phyloP scores from a whole-genome alignment of 1,140 invertebrate genomes.

The Leptonema lineaticorne region DNA sequence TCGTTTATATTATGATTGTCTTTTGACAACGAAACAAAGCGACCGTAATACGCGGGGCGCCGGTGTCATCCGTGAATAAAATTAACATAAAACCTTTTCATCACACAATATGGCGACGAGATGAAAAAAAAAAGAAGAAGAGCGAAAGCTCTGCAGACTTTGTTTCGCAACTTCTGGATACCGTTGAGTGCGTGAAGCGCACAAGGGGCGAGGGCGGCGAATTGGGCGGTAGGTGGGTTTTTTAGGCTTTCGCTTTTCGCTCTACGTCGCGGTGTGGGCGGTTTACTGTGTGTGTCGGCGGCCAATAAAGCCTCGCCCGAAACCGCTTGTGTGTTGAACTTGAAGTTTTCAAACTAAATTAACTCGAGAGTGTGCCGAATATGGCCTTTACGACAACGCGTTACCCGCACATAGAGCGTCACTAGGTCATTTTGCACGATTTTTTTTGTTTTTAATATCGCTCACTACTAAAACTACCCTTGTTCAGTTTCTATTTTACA shows the following conservation, averaged over 20 bases:
- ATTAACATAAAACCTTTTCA: conserved; percentile 28
- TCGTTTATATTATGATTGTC: conserved; percentile 5
- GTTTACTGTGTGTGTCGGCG: not conserved
- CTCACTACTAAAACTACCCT: too few relatives aligned
- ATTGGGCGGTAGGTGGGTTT: not conserved
- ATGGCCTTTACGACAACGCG: conserved; percentile 6
- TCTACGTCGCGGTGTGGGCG: not conserved
- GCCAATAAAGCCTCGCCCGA: conserved; percentile 26
- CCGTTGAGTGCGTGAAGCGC: conserved; percentile 13
- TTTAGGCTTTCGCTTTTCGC: not conserved
- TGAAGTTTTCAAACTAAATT: conserved; percentile 32
- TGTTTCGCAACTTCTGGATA: conserved; percentile 8
- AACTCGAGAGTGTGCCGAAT: conserved; percentile 12
- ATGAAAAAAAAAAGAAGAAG: too few relatives aligned
- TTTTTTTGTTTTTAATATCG: too few relatives aligned
- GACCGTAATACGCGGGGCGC: not conserved
- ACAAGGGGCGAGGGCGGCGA: not conserved
- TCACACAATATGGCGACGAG: too few relatives aligned
- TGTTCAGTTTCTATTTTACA: too few relatives aligned
- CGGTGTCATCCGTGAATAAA: conserved; percentile 17
- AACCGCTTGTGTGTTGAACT: conserved; percentile 28
- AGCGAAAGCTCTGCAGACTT: not conserved
- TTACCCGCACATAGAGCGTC: not conserved
- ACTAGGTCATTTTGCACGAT: conserved; percentile 3
- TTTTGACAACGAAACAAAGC: conserved; percentile 10